Base-by-base conservation (phyloP, 1,140 invertebrate species). In the Lethocerus indicus region DNA sequence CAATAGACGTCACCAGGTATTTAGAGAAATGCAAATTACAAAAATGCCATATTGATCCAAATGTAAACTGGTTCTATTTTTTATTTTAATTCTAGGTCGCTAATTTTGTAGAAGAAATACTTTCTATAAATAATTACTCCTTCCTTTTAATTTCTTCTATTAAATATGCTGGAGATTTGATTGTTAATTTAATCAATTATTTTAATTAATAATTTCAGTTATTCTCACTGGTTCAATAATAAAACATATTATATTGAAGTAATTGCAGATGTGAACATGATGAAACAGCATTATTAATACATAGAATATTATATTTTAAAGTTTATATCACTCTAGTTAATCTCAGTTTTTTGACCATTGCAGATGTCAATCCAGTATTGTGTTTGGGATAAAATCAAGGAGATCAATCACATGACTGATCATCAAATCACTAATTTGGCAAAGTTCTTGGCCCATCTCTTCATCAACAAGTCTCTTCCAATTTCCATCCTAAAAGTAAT, bases 331-430 rank as follows among this genome's bases (percentile, higher is more conserved):
- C 46, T 42, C 50, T 42, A 18, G 49, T 37, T 37, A 28, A 35
- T 48, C 47, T 40, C 44, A 37, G 45, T 47, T 56, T 54, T 39
- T 72, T n/a, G 52, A 24, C 40, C 21, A 54, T 63, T 79, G 58
- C 65, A 91, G 81, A 73, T 93, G 49, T 81, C 81, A 0, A 74
- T 91, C 41, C 89, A 95, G 63, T 95, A 78, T 63, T 74, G 79
- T 16, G 64, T 89, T 6, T 97, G 92, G 92, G 92, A 97, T 66
- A 83, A 85, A 62, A 75, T 96, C 16, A 90, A 93, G 62, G 79
- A 83, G 37, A 62, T 96, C 16, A 67, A 76, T 12, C 68, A 67
- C 23, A 69, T 81, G 21, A 71, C 71, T 0, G 68, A 72, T 37
- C 64, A 68, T 13, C 76, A 82, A 60, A 62, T 83, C 26, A 68